Conservation (phyloP, 2,888 invertebrate species). For the Caenorhabditis doughertyi region DNA sequence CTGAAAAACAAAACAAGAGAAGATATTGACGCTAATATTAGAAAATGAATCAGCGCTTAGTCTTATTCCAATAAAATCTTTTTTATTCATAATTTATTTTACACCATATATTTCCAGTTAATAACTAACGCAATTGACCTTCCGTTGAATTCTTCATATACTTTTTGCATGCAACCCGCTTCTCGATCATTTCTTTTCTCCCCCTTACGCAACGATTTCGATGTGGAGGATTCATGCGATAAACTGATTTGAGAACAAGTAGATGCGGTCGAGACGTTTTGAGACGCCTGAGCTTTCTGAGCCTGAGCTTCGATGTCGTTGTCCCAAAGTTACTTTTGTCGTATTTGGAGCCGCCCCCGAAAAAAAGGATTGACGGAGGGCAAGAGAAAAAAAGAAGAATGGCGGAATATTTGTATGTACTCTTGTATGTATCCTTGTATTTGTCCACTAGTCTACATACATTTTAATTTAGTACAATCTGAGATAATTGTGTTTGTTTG, state of each 20-base stretch:
- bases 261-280: conserved; percentile 31
- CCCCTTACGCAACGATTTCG: conserved; percentile 22
- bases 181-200: conserved; percentile 23
- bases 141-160: conserved; percentile 5
- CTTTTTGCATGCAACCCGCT: conserved; percentile 12
- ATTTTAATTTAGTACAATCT: no score
- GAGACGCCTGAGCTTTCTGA: not conserved
- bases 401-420: conserved; percentile 38
- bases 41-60: conserved; percentile 16
- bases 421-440: not conserved
- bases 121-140: conserved; percentile 9
- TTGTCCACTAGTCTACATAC: not conserved
- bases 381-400: conserved; percentile 35
- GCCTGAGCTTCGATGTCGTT: conserved; percentile 53
- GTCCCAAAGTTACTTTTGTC: conserved; percentile 45
- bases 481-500: no score
- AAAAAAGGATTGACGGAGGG: conserved; percentile 13
- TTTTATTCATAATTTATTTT: not conserved
- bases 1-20: conserved; percentile 19
- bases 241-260: conserved; percentile 63
- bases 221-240: conserved; percentile 50
- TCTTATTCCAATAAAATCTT: not conserved
- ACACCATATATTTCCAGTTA: not conserved
- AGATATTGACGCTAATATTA: conserved; percentile 28
- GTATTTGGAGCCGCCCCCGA: conserved; percentile 39